Percentiles rank a stretch among this genome's conserved stretches.
phyloP scores from a whole-genome alignment of 1,140 invertebrate species.

The Acromyrmex charruanus region DNA sequence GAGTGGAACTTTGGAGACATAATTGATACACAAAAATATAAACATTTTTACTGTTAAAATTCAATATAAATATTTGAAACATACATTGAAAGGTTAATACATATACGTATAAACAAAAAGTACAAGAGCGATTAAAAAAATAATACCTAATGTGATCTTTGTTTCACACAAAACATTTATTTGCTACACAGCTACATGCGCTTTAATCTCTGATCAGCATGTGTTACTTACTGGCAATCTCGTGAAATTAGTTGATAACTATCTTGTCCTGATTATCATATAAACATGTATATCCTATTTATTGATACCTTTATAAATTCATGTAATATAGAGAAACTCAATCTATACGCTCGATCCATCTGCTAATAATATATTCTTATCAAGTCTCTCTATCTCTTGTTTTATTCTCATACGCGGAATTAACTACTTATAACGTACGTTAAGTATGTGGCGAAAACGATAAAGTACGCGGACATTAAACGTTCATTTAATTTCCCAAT shows the following conservation, averaged over 20 bases:
- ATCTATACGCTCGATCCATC: neutral
- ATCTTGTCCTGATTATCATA: conserved; percentile 28
- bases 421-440: neutral
- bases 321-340: neutral
- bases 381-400: neutral
- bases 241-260: conserved; percentile 42
- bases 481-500: conserved; percentile 1
- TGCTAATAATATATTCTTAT: conserved; percentile 26
- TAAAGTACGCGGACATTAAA: conserved; percentile 5
- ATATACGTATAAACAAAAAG: neutral
- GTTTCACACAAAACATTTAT: conserved; percentile 5
- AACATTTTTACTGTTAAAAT: too few relatives aligned
- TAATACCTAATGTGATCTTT: neutral
- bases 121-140: neutral
- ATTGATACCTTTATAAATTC: conserved; percentile 12
- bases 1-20: too few relatives aligned
- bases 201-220: conserved; percentile 3
- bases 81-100: neutral
- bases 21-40: too few relatives aligned
- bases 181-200: neutral
- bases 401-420: conserved; percentile 10
- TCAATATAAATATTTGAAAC: too few relatives aligned
- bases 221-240: conserved; percentile 23
- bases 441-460: conserved; percentile 45
- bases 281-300: conserved; percentile 13